phyloP scores from a whole-genome alignment of 2,797 vertebrate genomes.

The Thamnophis elegans region DNA sequence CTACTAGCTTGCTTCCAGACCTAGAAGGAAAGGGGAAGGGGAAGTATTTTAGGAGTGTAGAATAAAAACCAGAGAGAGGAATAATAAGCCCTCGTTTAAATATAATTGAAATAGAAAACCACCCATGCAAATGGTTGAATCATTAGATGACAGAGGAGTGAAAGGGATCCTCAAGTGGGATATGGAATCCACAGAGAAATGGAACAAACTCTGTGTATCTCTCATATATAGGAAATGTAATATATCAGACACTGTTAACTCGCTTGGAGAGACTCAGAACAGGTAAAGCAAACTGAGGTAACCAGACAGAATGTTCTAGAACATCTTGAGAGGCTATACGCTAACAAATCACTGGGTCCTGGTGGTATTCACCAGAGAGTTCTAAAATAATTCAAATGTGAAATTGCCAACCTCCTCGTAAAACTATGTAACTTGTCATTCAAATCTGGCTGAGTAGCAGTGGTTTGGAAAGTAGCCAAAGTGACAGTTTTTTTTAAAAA shows the following conservation, averaged over 20 bases:
- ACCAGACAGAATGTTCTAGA: not conserved
- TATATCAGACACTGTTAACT: not conserved
- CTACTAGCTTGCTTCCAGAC: not conserved
- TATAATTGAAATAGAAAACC: not conserved
- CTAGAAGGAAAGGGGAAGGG: not conserved
- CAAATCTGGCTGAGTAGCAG: not conserved
- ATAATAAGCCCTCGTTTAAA: not conserved
- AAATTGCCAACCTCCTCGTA: not conserved
- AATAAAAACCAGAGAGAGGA: not conserved
- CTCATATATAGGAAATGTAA: not conserved
- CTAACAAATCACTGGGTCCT: not conserved
- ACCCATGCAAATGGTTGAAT: not conserved
- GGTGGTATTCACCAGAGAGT: not conserved
- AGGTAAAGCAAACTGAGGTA: not conserved
- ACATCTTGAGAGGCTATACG: not conserved
- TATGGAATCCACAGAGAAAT: not conserved
- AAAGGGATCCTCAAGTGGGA: not conserved
- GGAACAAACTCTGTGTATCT: not conserved
- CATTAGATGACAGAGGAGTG: not conserved
- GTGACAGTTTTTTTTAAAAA: not conserved
- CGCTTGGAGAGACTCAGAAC: not conserved
- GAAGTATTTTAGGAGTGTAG: not conserved
- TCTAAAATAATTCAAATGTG: not conserved
- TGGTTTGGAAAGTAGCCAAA: not conserved
- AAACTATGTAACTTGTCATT: not conserved